Conservation (phyloP, 2,113 vertebrate species). For the Nansenia antarctica region DNA sequence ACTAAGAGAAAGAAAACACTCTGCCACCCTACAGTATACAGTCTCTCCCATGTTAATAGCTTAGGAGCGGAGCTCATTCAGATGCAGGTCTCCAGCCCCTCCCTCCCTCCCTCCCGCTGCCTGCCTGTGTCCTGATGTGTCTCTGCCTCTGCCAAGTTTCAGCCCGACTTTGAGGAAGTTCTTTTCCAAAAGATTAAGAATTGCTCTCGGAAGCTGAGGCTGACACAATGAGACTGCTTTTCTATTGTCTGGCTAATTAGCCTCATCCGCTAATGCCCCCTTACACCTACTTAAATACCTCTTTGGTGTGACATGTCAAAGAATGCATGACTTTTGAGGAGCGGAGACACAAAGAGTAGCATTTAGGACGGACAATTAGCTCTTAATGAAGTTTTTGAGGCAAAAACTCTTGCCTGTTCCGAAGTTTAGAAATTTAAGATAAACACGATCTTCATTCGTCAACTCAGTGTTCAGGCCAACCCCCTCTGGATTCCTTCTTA, state of each 20-base stretch:
- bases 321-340: background rate
- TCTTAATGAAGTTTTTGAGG: background rate
- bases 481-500: background rate
- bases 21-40: background rate
- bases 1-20: slow-evolving; percentile 26
- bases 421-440: background rate
- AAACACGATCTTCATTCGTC: background rate
- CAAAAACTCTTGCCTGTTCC: background rate
- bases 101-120: background rate
- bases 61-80: slow-evolving; percentile 4
- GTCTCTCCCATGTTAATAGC: slow-evolving; percentile 28
- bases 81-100: background rate
- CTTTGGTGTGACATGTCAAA: slow-evolving; percentile 21
- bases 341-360: background rate
- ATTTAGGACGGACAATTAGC: background rate
- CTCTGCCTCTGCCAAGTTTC: background rate
- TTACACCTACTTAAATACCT: slow-evolving; percentile 14
- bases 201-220: slow-evolving; percentile 37
- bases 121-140: background rate
- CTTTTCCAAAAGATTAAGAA: slow-evolving; percentile 33
- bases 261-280: slow-evolving; percentile 27
- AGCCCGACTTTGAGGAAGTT: background rate
- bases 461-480: background rate
- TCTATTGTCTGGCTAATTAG: slow-evolving; percentile 58
- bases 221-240: slow-evolving; percentile 45